Conservation (phyloP, 2,888 invertebrate species). For the Drosophila picticornis region DNA sequence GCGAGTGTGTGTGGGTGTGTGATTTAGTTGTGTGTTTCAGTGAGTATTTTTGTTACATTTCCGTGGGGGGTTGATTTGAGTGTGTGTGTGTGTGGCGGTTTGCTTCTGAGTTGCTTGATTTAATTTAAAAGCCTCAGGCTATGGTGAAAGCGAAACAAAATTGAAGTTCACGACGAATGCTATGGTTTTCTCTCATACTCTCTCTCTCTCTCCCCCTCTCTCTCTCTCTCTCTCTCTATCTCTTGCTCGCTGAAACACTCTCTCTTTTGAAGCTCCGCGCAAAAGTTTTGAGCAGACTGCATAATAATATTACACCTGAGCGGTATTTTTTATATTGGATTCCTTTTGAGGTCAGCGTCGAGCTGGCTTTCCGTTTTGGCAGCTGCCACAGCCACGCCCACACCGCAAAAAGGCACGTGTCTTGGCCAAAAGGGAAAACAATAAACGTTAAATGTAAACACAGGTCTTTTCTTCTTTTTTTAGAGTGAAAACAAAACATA, state of each 20-base stretch:
- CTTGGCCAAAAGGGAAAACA: conserved; percentile 21
- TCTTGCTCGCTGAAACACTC: neutral
- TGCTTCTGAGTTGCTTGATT: conserved; percentile 62
- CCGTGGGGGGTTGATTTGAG: conserved; percentile 32
- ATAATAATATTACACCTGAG: conserved; percentile 50
- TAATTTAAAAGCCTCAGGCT: conserved; percentile 74
- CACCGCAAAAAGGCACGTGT: neutral
- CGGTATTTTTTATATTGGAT: neutral
- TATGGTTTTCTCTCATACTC: neutral
- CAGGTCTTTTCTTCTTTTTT: conserved; percentile 5
- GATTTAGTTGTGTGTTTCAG: conserved; percentile 55
- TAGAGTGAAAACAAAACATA: conserved; percentile 9
- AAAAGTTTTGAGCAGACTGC: conserved; percentile 59
- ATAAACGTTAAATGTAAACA: conserved; percentile 42
- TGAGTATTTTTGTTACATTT: conserved; percentile 71
- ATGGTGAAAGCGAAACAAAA: conserved; percentile 7
- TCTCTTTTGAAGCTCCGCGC: neutral
- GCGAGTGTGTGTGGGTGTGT: conserved; percentile 14
- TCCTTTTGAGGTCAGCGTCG: conserved; percentile 21
- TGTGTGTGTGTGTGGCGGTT: conserved; percentile 49
- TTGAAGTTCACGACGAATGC: conserved; percentile 9
- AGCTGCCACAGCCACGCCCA: conserved; percentile 23
- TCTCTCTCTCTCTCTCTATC: neutral
- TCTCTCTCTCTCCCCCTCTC: neutral
- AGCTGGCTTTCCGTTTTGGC: conserved; percentile 6